phyloP scores from a whole-genome alignment of 2,113 vertebrate genomes.

The Clarias batrachus region DNA sequence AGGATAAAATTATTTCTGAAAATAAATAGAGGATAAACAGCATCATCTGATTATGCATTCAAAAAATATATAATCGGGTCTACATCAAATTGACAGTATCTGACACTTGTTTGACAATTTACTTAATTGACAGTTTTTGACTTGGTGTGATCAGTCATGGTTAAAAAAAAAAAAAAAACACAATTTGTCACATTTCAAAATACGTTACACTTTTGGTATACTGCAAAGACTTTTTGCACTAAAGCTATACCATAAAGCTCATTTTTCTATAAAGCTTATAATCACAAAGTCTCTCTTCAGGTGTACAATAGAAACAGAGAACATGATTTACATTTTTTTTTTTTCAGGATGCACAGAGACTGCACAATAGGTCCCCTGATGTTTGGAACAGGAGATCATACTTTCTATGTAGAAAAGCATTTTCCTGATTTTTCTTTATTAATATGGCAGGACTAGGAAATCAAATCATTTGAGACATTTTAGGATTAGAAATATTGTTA shows the following conservation, averaged over 20 bases:
- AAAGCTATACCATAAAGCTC: background rate
- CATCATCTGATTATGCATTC: background rate
- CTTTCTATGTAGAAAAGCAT: background rate
- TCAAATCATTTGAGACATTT: conserved; percentile 14
- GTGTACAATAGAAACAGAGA: background rate
- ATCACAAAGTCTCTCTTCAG: background rate
- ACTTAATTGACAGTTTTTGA: background rate
- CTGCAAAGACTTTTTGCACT: background rate
- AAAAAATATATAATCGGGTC: background rate
- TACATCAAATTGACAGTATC: background rate
- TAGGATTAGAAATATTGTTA: background rate
- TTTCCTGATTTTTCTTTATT: background rate
- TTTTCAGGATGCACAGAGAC: background rate
- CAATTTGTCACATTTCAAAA: background rate
- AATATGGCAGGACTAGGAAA: background rate
- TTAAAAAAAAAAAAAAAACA: background rate
- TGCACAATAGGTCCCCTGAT: background rate
- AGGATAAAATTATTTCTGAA: background rate
- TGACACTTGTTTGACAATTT: background rate
- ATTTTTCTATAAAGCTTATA: background rate
- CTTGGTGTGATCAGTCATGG: background rate
- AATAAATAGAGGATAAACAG: background rate
- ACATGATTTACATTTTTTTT: background rate
- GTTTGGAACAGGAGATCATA: background rate
- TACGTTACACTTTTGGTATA: background rate